Percentiles rank a stretch among this genome's conserved stretches.
phyloP scores from a whole-genome alignment of 2,888 invertebrate species.

The Hirudinaria manillensis region DNA sequence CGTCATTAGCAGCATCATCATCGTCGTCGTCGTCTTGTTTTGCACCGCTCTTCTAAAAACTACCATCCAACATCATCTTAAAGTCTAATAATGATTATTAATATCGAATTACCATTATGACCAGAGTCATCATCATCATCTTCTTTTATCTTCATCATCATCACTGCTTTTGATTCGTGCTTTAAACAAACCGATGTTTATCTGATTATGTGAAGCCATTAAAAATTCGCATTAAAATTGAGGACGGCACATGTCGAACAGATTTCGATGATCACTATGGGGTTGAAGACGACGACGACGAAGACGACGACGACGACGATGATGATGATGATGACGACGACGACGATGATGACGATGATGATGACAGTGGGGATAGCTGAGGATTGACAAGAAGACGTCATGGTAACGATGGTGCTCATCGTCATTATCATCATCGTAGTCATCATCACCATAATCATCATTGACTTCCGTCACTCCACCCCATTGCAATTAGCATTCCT shows the following conservation, averaged over 20 bases:
- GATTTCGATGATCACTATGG: no score
- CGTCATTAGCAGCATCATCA: conserved; percentile 31
- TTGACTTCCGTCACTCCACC: no score
- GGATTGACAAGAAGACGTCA: not conserved
- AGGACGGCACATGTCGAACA: no score
- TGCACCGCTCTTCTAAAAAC: not conserved
- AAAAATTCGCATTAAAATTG: no score
- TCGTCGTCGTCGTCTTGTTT: conserved; percentile 9
- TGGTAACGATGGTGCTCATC: not conserved
- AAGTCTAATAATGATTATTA: conserved; percentile 31
- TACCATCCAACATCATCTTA: conserved; percentile 15
- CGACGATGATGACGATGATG: conserved; percentile 18
- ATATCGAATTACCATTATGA: conserved; percentile 15
- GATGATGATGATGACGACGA: conserved; percentile 19
- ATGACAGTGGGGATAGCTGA: conserved; percentile 24
- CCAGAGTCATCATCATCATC: conserved; percentile 22
- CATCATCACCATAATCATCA: no score
- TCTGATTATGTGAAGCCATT: no score
- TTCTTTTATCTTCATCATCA: conserved; percentile 29
- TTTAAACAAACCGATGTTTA: no score
- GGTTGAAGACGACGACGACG: not conserved
- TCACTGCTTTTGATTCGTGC: conserved; percentile 1
- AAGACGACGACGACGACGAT: not conserved
- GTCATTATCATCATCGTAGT: no score
- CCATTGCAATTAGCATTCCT: no score